These are phyloP conservation scores for Caenorhabditis tropicalis DNA, from an alignment of 1,140 invertebrate species.

Conservation along the genomic window DNA sequence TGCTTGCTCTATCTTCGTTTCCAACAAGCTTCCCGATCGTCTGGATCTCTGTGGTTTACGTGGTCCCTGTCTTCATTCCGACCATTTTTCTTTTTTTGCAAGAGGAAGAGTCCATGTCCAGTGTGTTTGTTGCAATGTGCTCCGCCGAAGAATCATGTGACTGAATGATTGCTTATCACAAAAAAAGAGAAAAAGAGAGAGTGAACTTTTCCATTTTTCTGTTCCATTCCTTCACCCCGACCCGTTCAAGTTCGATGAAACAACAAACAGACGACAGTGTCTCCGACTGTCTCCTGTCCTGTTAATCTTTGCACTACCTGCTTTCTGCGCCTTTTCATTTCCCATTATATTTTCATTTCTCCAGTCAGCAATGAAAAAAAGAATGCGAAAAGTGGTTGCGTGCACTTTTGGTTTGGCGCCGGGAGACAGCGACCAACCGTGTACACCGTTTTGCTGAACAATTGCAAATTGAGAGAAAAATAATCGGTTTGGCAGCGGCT, in stretches of 20 bases:
- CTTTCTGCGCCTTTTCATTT: background rate
- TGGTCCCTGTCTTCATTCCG: background rate
- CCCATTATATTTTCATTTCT: background rate
- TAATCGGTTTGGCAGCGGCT: background rate
- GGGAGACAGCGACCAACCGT: background rate
- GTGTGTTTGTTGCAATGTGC: background rate
- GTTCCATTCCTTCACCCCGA: background rate
- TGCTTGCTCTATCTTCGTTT: background rate
- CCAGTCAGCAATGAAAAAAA: background rate
- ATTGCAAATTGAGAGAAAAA: background rate
- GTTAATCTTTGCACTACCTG: constrained; percentile 36
- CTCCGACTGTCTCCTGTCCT: background rate
- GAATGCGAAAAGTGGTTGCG: constrained; percentile 41
- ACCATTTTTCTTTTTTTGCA: background rate
- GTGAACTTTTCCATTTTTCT: background rate
- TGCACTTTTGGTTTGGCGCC: constrained; percentile 38
- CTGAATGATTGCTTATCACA: constrained; percentile 13
- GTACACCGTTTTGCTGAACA: constrained; percentile 32
- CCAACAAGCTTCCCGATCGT: background rate
- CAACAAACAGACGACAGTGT: constrained; percentile 40
- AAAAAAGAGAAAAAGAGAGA: background rate
- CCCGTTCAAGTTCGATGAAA: constrained; percentile 39
- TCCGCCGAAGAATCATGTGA: background rate
- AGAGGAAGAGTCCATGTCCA: background rate
- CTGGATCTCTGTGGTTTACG: background rate